Evolutionary conservation across 2,797 vertebrate genomes (phyloP), one percentile per base, ranked within the genome.

Genomic region (Sebastes dallii): DNA sequence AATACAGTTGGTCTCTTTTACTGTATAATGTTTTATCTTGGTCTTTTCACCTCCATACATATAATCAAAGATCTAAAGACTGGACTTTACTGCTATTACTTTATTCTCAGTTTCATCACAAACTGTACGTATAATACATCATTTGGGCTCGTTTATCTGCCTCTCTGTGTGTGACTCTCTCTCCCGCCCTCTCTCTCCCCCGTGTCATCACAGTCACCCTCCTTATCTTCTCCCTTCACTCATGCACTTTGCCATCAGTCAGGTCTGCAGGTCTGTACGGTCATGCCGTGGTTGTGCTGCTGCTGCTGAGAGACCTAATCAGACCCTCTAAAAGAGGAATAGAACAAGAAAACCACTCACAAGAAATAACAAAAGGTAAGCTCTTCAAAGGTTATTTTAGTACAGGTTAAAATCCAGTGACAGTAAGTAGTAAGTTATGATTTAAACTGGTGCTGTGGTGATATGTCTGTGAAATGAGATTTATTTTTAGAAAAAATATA

Each of bases 311-410:
- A 77, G 39, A 55, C 11, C 13, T 12, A 1, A 16, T 25, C 24
- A 58, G 1, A 56, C 64, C n/a, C 2, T 2, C n/a, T 59, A 0
- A n/a, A n/a, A 54, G 39, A 46, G 58, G 42, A 76, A 77, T 55
- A 13, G 16, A 20, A 27, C 8, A 59, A 34, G 1, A 9, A 62
- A 55, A 18, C 4, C 4, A 75, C 29, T 6, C 2, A 34, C 9
- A 36, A 13, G 18, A 32, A 8, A 60, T 4, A 42, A 20, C 5
- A 25, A 2, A 75, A 88, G 89, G 92, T 92, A 91, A 90, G 89
- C 3, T 65, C 11, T 54, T 50, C 1, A 10, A 72, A 59, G 10
- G 12, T 50, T 16, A 20, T 64, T 64, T 64, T 6, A 24, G 18
- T 4, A 2, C 4, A 30, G 1, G 7, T 68, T 30, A 3, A 22